Percentiles rank a stretch among this genome's conserved stretches.
phyloP scores from a whole-genome alignment of 2,113 vertebrate species.

The Ochotona curzoniae region DNA sequence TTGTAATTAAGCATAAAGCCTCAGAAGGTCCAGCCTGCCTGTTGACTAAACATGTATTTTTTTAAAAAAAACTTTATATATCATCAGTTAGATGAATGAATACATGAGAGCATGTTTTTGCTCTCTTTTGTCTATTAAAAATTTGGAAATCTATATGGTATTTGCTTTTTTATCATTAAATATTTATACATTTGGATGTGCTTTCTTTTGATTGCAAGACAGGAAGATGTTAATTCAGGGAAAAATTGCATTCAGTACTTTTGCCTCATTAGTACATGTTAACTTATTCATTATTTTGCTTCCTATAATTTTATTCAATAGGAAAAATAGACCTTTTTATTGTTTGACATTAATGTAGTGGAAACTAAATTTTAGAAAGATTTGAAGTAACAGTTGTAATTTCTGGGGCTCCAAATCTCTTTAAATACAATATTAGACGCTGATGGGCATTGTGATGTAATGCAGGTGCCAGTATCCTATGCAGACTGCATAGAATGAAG shows the following conservation, averaged over 20 bases:
- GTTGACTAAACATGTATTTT: neutral
- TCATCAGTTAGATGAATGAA: neutral
- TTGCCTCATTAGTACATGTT: slow-evolving; percentile 35
- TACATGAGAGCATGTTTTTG: neutral
- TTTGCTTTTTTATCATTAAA: slow-evolving; percentile 32
- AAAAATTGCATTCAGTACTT: neutral
- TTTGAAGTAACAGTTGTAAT: neutral
- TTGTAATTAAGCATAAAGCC: neutral
- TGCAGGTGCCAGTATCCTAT: too few relatives aligned
- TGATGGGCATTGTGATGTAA: neutral
- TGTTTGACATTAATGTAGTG: slow-evolving; percentile 17
- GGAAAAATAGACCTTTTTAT: slow-evolving; percentile 21
- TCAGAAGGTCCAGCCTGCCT: neutral
- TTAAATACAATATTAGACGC: neutral
- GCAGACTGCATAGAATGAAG: too few relatives aligned
- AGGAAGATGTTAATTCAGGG: neutral
- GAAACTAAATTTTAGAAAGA: neutral
- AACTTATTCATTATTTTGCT: slow-evolving; percentile 8
- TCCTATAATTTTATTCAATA: slow-evolving; percentile 42
- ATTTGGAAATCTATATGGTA: neutral
- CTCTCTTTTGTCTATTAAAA: slow-evolving; percentile 5
- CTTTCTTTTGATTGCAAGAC: neutral
- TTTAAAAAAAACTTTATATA: neutral
- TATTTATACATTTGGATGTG: neutral
- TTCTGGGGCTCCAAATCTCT: neutral